Base-by-base conservation (phyloP, 2,888 invertebrate genomes). In the Troides oblongomaculatus region DNA sequence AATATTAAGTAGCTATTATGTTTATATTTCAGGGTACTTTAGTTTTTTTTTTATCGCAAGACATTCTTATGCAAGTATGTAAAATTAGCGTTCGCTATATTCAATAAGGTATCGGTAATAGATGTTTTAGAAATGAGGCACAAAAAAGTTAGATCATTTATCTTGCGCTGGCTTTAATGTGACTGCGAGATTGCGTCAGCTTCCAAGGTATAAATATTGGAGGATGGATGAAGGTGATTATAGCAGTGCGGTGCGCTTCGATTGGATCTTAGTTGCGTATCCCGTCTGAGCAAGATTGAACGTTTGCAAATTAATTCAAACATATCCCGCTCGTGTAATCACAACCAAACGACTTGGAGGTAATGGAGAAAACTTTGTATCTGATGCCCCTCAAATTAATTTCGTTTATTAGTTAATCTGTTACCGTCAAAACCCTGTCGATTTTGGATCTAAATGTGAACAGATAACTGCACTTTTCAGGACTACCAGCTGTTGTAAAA, bases 201-300 rank as follows among this genome's bases (percentile, higher is more conserved):
- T 61, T 61, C 8, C 58, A 39, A 57, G 63, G 46, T 62, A 68
- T 63, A 63, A 63, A 63, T 46, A 68, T 58, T 63, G 21, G 30
- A 23, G 63, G 59, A 68, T 68, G 57, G 46, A 68, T 68, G 46
- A 59, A 50, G 21, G 58, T 10, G 59, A 62, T 68, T 63, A 59
- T 46, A 30, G 57, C 46, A 14, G 17, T 39, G 66, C 14, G 25
- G 62, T 39, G 25, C 23, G 68, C 68, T 58, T 43, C 25, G 62
- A 68, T 68, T 58, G 57, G 62, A 62, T 68, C 43, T 56, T 56
- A 61, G 53, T 39, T 39, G 36, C 30, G 57, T 57, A 18, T 58
- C 62, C 14, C 50, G 60, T 21, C 57, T 46, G 58, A 63, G 50
- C 25, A 68, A 62, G 68, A 68, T 68, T 58, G 62, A 68, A 67